Evolutionary conservation across 2,888 invertebrate genomes (phyloP), one percentile per base, ranked within the genome.

Genomic region (Strigamia crassipes): DNA sequence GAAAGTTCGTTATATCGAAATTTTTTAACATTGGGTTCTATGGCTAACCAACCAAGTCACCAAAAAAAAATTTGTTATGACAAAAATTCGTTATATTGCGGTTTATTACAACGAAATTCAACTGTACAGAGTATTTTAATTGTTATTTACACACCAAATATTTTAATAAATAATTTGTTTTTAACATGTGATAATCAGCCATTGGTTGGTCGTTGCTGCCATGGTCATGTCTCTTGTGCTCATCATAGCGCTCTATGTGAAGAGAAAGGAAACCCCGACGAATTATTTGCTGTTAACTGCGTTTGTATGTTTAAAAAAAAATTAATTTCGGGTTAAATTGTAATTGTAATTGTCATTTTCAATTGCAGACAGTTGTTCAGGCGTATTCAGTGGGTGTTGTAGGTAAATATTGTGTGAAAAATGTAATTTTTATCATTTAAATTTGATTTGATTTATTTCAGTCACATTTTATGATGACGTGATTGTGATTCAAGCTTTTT

Each of bases 301-400:
- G 9, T 96, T 95, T 90, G 94, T 94, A 90, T 92, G 94, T 92
- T 86, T 56, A 27, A 27, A 27, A 27, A 3, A 27, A 27, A 27
- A 27, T 27, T 27, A 1, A 27, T 27, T 27, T 27, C 27, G 27
- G 27, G 27, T 1, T 27, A 3, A 3, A 27, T 27, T 27, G 27
- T 34, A 42, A 15, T 46, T 73, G 1, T 18, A 27, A 73, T 23
- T 73, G 1, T n/a, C n/a, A 10, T 78, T 27, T 34, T 31, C 15
- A 27, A 84, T 90, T 90, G n/a, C 89, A 94, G 94, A 95, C 95
- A 9, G 88, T 92, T 34, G 91, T 94, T 61, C 92, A 95, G 88
- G 92, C 95, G 0, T 93, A 93, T 86, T 92, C 93, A 0, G 90
- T 95, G 83, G 95, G 94, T 80, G 92, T 94, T 27, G 89, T 94